A percentile compares a stretch with the other conserved stretches of the same genome.
These are phyloP conservation scores for Melieria crassipennis DNA, from an alignment of 2,888 invertebrate species.

Conservation along the genomic window DNA sequence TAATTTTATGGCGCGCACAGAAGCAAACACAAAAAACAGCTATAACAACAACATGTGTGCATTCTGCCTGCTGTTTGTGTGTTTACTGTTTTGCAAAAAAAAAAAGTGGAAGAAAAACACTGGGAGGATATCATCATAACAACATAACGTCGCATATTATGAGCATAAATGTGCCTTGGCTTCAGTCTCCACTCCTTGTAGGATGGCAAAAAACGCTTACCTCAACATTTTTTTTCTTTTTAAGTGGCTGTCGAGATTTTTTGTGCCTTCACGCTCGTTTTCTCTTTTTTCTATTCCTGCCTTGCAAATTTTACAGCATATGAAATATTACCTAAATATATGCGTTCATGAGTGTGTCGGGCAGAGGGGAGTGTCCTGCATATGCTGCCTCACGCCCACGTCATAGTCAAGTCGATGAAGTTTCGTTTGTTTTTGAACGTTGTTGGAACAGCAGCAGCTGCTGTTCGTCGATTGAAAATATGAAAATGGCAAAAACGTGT, in stretches of 20 bases:
- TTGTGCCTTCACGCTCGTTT: constrained; percentile 22
- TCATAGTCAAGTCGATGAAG: constrained; percentile 38
- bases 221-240: constrained; percentile 51
- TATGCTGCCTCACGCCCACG: constrained; percentile 22
- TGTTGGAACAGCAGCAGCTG: constrained; percentile 49
- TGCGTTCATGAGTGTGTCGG: constrained; percentile 44
- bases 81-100: neutral
- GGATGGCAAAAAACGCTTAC: constrained; percentile 47
- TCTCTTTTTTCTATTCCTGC: constrained; percentile 41
- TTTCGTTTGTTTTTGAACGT: constrained; percentile 34
- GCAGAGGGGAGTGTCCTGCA: constrained; percentile 18
- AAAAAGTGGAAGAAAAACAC: too few relatives aligned
- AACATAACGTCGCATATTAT: constrained; percentile 28
- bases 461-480: constrained; percentile 35
- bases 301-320: constrained; percentile 38
- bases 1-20: constrained; percentile 55
- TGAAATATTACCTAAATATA: constrained; percentile 56
- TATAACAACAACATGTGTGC: constrained; percentile 29
- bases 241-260: constrained; percentile 47
- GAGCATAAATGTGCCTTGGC: constrained; percentile 14
- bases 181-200: constrained; percentile 7
- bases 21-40: constrained; percentile 31
- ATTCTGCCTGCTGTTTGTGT: neutral
- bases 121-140: constrained; percentile 31
- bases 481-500: constrained; percentile 63